phyloP scores from a whole-genome alignment of 2,888 invertebrate genomes.

The Drosophila ezoana region DNA sequence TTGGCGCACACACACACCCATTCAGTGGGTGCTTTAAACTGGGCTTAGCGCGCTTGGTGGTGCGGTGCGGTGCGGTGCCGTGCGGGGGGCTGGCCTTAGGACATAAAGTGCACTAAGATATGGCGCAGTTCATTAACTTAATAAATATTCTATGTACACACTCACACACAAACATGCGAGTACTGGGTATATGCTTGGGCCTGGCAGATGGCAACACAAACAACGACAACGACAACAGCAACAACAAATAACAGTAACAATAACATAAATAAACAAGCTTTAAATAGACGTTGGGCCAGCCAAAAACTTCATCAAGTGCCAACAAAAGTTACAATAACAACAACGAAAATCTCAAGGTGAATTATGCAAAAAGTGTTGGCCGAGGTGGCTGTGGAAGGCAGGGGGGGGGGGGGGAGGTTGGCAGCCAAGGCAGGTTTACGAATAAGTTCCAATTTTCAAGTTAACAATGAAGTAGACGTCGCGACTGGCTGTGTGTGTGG shows the following conservation, averaged over 20 bases:
- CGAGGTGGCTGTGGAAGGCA: not conserved
- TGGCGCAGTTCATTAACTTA: conserved; percentile 58
- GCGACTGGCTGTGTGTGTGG: not conserved
- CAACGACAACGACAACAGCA: conserved; percentile 11
- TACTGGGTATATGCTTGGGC: conserved; percentile 7
- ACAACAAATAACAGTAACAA: conserved; percentile 28
- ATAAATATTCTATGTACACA: conserved; percentile 38
- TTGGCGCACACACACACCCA: conserved; percentile 4
- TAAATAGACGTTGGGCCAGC: conserved; percentile 29
- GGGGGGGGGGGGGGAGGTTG: not conserved
- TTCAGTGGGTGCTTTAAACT: conserved; percentile 17
- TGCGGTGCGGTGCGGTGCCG: not conserved
- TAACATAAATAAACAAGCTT: conserved; percentile 53
- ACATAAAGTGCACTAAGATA: conserved; percentile 53
- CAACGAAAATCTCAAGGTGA: conserved; percentile 30
- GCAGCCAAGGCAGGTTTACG: conserved; percentile 5
- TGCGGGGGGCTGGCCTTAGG: not conserved
- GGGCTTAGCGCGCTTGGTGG: not conserved
- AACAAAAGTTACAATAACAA: conserved; percentile 29
- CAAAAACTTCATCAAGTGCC: conserved; percentile 43
- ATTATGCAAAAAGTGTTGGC: conserved; percentile 20
- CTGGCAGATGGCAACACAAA: conserved; percentile 22
- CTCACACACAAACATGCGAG: conserved; percentile 3
- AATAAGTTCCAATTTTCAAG: conserved; percentile 43
- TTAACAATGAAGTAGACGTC: conserved; percentile 26